Percentiles rank a stretch among this genome's conserved stretches.
Evolutionary conservation across 2,113 vertebrate genomes (phyloP).

Genomic region (cat (Felis catus)): DNA sequence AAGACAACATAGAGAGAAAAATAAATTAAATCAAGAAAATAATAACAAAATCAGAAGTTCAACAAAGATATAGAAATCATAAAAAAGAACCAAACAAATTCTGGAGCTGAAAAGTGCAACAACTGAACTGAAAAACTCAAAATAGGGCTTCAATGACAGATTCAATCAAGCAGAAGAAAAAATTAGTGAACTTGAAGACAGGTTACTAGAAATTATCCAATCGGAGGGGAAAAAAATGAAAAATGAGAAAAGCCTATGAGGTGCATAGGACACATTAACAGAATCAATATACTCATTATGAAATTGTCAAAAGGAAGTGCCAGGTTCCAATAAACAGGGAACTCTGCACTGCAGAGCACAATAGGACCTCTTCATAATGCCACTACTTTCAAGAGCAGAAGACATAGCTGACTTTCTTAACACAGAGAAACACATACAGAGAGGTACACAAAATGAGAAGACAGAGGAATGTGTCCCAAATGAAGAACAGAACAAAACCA

Average conservation of each 20-base stretch:
- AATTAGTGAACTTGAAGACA: neutral
- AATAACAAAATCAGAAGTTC: neutral
- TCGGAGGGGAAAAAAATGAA: neutral
- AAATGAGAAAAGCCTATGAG: neutral
- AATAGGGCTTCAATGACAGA: neutral
- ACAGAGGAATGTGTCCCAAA: neutral
- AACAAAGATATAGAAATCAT: neutral
- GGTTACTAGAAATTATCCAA: neutral
- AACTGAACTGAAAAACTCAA: neutral
- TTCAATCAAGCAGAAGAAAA: neutral
- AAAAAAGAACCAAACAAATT: neutral
- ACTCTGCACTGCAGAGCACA: neutral
- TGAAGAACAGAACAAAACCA: neutral
- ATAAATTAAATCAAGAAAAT: neutral
- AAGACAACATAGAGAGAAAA: neutral
- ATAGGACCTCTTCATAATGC: neutral
- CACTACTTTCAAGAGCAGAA: neutral
- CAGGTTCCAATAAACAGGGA: neutral
- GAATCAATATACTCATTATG: neutral
- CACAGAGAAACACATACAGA: neutral
- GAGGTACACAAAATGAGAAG: neutral
- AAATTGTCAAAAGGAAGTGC: neutral
- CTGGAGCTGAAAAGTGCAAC: neutral
- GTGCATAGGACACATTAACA: neutral
- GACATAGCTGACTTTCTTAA: neutral